Evolutionary conservation across 2,888 invertebrate genomes (phyloP).

Genomic region (Nemurella pictetii): DNA sequence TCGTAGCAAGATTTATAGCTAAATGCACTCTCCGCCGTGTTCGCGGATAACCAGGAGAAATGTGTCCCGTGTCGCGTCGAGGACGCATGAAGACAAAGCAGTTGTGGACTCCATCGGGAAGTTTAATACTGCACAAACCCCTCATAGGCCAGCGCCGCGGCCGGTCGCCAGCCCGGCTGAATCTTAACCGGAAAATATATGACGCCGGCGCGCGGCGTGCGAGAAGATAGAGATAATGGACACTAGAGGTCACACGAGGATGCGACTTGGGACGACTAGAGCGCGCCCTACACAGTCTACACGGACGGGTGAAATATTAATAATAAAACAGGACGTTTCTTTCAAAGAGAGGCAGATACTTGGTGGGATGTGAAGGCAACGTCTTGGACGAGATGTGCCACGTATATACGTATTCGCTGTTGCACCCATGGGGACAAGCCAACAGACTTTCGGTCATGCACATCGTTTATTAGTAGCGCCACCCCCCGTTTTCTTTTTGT

Average conservation of each 20-base stretch:
- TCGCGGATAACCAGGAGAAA: conserved; percentile 39
- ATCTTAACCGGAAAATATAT: conserved; percentile 16
- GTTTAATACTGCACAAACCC: conserved; percentile 1
- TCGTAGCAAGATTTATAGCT: conserved; percentile 37
- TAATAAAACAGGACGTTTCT: conserved; percentile 24
- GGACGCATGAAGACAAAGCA: conserved; percentile 18
- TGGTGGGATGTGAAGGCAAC: not conserved
- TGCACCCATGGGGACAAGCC: not conserved
- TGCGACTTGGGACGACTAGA: not conserved
- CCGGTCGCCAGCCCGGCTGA: not conserved
- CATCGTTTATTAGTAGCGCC: not conserved
- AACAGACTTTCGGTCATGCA: not conserved
- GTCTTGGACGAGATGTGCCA: not conserved
- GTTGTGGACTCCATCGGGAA: not conserved
- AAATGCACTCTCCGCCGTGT: conserved; percentile 38
- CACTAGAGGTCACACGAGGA: conserved; percentile 7
- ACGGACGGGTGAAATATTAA: conserved; percentile 18
- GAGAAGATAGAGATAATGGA: conserved; percentile 14
- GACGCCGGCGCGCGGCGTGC: not conserved
- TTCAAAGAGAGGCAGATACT: conserved; percentile 13
- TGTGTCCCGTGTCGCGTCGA: conserved; percentile 33
- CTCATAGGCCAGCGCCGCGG: not conserved
- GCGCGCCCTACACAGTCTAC: not conserved
- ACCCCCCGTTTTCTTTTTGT: not conserved
- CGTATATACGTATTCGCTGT: not conserved